Percentiles rank a stretch among this genome's conserved stretches.
Evolutionary conservation across 2,888 invertebrate genomes (phyloP).

Genomic region (Agonum fuliginosum): DNA sequence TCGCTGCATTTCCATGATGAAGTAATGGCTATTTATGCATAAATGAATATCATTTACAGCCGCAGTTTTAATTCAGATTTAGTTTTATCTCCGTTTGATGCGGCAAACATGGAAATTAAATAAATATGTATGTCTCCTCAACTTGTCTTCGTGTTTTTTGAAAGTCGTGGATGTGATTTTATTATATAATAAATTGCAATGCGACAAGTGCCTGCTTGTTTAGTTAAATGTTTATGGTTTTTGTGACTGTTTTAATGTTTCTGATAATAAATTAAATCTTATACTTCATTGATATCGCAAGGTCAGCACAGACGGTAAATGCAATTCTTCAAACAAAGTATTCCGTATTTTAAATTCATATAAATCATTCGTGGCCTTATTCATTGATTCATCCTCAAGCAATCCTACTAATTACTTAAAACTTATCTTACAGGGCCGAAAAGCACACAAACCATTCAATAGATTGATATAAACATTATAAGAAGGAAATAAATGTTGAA

Average conservation of each 20-base stretch:
- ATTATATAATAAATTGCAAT: slow-evolving; percentile 41
- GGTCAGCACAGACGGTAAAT: slow-evolving; percentile 7
- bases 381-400: no score
- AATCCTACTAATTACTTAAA: no score
- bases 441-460: no score
- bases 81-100: slow-evolving; percentile 14
- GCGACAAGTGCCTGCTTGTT: slow-evolving; percentile 29
- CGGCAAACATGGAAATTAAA: slow-evolving; percentile 22
- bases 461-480: no score
- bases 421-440: no score
- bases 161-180: slow-evolving; percentile 35
- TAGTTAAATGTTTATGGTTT: slow-evolving; percentile 41
- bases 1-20: slow-evolving; percentile 35
- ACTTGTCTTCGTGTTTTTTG: slow-evolving; percentile 18
- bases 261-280: slow-evolving; percentile 35
- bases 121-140: slow-evolving; percentile 17
- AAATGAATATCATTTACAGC: slow-evolving; percentile 47
- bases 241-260: slow-evolving; percentile 40
- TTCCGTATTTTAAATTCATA: no score
- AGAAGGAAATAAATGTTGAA: no score
- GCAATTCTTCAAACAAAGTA: background rate
- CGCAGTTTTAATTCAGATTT: slow-evolving; percentile 29
- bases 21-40: slow-evolving; percentile 52
- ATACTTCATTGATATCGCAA: slow-evolving; percentile 34
- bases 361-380: no score